A percentile compares a stretch with the other conserved stretches of the same genome.
Evolutionary conservation across 2,113 vertebrate genomes (phyloP).

Genomic region (Pteropus alecto): DNA sequence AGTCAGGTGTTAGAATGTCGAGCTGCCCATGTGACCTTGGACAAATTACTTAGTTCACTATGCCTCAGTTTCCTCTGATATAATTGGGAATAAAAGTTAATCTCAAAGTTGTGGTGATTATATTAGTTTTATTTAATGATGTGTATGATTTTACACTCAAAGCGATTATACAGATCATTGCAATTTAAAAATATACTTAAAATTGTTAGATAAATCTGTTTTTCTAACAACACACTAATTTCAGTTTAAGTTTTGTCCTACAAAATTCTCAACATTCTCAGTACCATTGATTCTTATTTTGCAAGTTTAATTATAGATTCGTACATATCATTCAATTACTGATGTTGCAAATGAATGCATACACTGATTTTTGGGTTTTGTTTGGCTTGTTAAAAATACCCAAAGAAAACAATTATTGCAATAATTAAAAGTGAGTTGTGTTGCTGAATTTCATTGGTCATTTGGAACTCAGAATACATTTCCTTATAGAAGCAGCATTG

Average conservation of each 20-base stretch:
- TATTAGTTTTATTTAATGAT: not conserved
- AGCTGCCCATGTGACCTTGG: not conserved
- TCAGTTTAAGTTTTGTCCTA: not conserved
- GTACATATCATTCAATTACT: not conserved
- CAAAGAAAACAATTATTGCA: constrained; percentile 17
- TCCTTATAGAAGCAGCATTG: not conserved
- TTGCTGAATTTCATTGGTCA: not conserved
- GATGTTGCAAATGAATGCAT: not conserved
- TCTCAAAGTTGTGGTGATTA: not conserved
- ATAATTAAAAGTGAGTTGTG: not conserved
- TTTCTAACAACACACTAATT: not conserved
- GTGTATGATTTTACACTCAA: not conserved
- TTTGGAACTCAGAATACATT: constrained; percentile 28
- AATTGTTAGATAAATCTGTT: not conserved
- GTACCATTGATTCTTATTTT: not conserved
- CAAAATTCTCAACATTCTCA: not conserved
- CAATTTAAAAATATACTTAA: not conserved
- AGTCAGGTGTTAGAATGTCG: not conserved
- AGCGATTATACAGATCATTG: not conserved
- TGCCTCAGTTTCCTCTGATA: not conserved
- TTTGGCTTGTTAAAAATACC: constrained; percentile 25
- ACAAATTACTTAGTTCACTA: not conserved
- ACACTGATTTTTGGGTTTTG: not conserved
- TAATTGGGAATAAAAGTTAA: not conserved
- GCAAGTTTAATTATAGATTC: not conserved